Conservation (phyloP, 2,797 vertebrate species). For the Enteromius fasciolatus region DNA sequence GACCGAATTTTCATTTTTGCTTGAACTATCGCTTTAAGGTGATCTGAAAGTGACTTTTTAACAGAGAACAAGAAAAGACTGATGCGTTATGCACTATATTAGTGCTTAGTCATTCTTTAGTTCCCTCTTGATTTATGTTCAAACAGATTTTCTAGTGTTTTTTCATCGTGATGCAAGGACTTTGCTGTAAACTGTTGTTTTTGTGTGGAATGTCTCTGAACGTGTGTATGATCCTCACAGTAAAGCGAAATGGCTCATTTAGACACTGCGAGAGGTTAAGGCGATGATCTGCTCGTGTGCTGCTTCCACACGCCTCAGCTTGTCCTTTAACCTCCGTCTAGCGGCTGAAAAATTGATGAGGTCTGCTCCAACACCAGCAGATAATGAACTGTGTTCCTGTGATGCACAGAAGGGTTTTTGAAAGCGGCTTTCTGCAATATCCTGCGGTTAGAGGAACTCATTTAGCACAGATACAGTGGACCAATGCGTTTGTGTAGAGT, state of each 20-base stretch:
- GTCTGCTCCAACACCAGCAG: constrained; percentile 31
- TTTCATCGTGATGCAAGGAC: constrained; percentile 78
- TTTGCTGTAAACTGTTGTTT: constrained; percentile 74
- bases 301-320: not conserved
- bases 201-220: constrained; percentile 50
- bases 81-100: constrained; percentile 94
- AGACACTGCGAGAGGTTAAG: constrained; percentile 1
- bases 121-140: constrained; percentile 78
- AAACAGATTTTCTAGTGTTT: constrained; percentile 86
- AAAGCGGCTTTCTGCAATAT: not conserved
- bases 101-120: constrained; percentile 87
- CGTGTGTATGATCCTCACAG: constrained; percentile 29
- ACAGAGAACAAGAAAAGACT: constrained; percentile 71
- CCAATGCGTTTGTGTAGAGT: constrained; percentile 35
- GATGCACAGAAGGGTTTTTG: not conserved
- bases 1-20: not conserved
- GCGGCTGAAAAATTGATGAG: constrained; percentile 31
- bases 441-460: not conserved
- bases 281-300: not conserved
- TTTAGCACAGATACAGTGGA: constrained; percentile 28
- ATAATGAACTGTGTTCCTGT: constrained; percentile 23
- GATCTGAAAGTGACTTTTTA: constrained; percentile 67
- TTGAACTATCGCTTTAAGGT: constrained; percentile 15
- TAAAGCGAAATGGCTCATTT: constrained; percentile 26
- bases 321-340: constrained; percentile 34